Base-by-base conservation (phyloP, 2,797 vertebrate genomes). In the Phoxinus dragarum region DNA sequence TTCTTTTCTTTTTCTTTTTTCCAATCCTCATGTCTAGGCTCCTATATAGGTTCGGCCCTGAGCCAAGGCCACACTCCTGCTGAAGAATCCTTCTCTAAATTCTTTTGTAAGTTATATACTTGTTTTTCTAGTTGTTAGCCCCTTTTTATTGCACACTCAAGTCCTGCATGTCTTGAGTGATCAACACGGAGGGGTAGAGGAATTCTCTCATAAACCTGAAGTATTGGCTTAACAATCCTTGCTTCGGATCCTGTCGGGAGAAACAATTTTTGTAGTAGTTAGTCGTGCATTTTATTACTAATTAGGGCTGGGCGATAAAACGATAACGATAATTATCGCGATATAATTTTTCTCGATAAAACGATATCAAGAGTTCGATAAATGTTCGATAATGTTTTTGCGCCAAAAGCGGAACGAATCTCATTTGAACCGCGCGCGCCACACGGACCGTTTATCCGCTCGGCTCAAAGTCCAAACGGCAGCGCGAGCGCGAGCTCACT, bases 171-270 rank as follows among this genome's bases (percentile, higher is more conserved):
- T 89, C 89, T 84, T 90, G 85, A 86, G 82, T 92, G 89, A 76
- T 84, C 59, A 87, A 91, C 86, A 89, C 79, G 82, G 87, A 72
- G 90, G 91, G 91, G 81, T 69, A 89, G 52, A 90, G 19, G 1
- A 88, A 80, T 31, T 89, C 91, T 86, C 85, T 89, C 82, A 74
- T 86, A 82, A 92, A 92, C 91, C 88, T 86, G 80, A 89, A 88
- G 90, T 73, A 84, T 44, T 80, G 87, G 88, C 64, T 56, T 14
- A 52, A 67, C 17, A 31, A 36, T 85, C 89, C 87, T 80, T 87
- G 84, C 87, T 91, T 91, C 16, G 88, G 90, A 91, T 89, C 91
- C 90, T 91, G 89, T 91, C 86, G 88, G 86, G 89, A 89, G 90
- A 87, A 80, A 92, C 87, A 89, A 1, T 5, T n/a, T 9, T 49